Conservation (phyloP, 2,888 invertebrate genomes). For the Limenitis arthemis region DNA sequence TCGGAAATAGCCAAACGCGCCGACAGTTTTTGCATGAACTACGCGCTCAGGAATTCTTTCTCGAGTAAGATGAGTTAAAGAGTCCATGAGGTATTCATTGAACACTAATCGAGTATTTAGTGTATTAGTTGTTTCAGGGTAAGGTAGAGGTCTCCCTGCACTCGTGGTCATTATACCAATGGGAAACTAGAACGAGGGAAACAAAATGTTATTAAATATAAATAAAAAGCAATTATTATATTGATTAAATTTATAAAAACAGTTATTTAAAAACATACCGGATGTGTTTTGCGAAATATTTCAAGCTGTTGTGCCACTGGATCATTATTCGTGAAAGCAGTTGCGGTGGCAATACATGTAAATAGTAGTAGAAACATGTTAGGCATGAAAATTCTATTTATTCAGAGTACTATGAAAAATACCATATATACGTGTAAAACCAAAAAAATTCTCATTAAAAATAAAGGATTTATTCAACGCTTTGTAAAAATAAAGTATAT, state of each 20-base stretch:
- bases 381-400: too few relatives aligned
- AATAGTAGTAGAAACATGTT: too few relatives aligned
- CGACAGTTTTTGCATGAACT: conserved; percentile 94
- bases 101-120: conserved; percentile 35
- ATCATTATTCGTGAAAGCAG: neutral
- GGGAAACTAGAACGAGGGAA: conserved; percentile 29
- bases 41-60: conserved; percentile 94
- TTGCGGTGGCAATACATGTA: too few relatives aligned
- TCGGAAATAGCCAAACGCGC: conserved; percentile 85
- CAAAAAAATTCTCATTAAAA: too few relatives aligned
- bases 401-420: too few relatives aligned
- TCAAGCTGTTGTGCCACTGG: neutral
- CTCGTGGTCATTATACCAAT: conserved; percentile 72
- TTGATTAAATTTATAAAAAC: neutral
- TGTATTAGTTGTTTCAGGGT: conserved; percentile 61
- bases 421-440: too few relatives aligned
- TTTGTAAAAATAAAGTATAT: too few relatives aligned
- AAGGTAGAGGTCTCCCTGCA: conserved; percentile 81
- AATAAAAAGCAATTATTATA: neutral
- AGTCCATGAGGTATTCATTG: conserved; percentile 72
- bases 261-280: neutral
- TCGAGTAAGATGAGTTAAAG: conserved; percentile 81
- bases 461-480: too few relatives aligned
- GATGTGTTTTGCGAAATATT: neutral
- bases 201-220: neutral